Conservation (phyloP, 2,797 vertebrate genomes). For the Craterocephalus amniculus region DNA sequence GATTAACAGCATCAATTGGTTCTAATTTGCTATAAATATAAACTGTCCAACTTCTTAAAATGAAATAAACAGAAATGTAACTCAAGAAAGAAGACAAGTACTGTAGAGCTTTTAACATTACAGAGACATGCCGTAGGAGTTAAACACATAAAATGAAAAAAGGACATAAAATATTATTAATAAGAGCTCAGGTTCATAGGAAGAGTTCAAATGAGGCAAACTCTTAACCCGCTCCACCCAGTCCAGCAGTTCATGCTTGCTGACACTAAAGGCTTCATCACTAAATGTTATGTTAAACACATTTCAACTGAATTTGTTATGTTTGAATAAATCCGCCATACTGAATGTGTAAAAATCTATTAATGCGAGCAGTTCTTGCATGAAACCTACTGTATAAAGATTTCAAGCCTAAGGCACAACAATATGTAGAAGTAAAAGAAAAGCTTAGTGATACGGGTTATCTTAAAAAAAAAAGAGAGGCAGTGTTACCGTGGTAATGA, state of each 20-base stretch:
- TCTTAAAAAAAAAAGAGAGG: neutral
- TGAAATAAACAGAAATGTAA: neutral
- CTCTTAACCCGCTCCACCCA: neutral
- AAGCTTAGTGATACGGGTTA: neutral
- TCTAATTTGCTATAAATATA: neutral
- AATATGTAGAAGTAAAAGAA: neutral
- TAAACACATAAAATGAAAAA: neutral
- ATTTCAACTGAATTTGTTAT: neutral
- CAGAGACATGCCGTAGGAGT: neutral
- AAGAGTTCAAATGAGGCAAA: constrained; percentile 3
- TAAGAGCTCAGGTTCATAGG: neutral
- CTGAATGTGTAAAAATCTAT: neutral
- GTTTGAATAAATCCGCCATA: neutral
- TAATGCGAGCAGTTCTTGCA: constrained; percentile 3
- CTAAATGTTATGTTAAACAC: neutral
- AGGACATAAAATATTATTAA: neutral
- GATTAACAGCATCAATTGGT: neutral
- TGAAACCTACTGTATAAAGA: neutral
- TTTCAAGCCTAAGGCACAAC: constrained; percentile 1
- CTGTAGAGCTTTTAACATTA: neutral
- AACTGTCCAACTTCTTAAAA: neutral
- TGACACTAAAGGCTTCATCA: neutral
- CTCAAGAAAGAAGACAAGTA: neutral
- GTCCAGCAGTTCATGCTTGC: neutral
- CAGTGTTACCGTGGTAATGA: neutral